Percentiles rank a stretch among this genome's conserved stretches.
Evolutionary conservation across 2,113 vertebrate genomes (phyloP).

Genomic region (Microcebus ravelobensis): DNA sequence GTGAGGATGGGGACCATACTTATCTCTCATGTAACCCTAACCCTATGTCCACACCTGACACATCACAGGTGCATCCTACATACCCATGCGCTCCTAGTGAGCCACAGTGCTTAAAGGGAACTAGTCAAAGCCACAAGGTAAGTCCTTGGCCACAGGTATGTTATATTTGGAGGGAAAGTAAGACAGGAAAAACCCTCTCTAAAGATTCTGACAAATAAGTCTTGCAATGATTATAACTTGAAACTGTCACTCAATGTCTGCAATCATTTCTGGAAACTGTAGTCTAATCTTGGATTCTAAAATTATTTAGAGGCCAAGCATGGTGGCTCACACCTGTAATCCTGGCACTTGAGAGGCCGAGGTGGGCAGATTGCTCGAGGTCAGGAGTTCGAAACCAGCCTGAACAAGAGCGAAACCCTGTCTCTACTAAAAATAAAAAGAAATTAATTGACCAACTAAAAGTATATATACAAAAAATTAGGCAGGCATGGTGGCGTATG

Average conservation of each 20-base stretch:
- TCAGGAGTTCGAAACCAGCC: too few relatives aligned
- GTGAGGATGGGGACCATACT: not conserved
- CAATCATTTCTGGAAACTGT: not conserved
- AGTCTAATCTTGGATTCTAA: not conserved
- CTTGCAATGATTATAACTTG: not conserved
- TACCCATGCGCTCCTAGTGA: too few relatives aligned
- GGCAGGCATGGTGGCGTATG: too few relatives aligned
- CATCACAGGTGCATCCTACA: not conserved
- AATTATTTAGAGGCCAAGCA: too few relatives aligned
- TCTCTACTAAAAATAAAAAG: too few relatives aligned
- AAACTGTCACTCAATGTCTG: not conserved
- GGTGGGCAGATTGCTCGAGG: too few relatives aligned
- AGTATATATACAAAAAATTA: too few relatives aligned
- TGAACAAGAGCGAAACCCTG: too few relatives aligned
- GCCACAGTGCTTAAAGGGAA: not conserved
- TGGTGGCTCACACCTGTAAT: too few relatives aligned
- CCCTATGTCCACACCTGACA: not conserved
- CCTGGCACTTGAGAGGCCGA: too few relatives aligned
- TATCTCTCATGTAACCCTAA: not conserved
- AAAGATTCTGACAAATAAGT: not conserved
- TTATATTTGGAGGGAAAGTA: too few relatives aligned
- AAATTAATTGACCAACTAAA: too few relatives aligned
- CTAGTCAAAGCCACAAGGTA: not conserved
- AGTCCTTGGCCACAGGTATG: not conserved
- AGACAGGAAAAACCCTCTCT: not conserved